Conservation (phyloP, 2,888 invertebrate species). For the Apotomis betuletana region DNA sequence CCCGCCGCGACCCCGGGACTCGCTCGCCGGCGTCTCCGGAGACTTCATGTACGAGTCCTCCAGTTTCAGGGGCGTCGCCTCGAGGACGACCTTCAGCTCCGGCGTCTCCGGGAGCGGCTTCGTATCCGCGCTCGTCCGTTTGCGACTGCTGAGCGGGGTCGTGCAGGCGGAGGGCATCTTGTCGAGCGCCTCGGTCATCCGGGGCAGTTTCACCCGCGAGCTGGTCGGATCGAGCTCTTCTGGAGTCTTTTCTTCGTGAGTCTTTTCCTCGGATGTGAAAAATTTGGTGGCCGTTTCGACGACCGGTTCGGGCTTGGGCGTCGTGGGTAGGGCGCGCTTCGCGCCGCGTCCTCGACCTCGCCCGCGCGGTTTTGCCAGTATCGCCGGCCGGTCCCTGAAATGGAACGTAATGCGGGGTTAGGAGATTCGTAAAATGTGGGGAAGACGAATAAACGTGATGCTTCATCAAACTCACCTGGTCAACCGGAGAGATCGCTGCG, state of each 20-base stretch:
- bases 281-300: conserved; percentile 52
- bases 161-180: conserved; percentile 67
- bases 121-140: conserved; percentile 54
- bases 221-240: conserved; percentile 72
- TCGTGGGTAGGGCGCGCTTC: conserved; percentile 49
- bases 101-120: conserved; percentile 55
- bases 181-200: conserved; percentile 77
- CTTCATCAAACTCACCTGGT: conserved; percentile 64
- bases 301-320: conserved; percentile 50
- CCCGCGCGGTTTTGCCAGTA: conserved; percentile 67
- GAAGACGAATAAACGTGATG: conserved; percentile 7
- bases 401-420: neutral
- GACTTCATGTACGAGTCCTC: conserved; percentile 63
- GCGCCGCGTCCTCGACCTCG: conserved; percentile 71
- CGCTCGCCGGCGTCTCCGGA: conserved; percentile 54
- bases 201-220: conserved; percentile 75
- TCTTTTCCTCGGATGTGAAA: conserved; percentile 49
- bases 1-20: conserved; percentile 48
- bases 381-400: conserved; percentile 72
- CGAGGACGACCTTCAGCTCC: conserved; percentile 58
- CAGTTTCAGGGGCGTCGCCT: conserved; percentile 50
- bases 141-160: conserved; percentile 68
- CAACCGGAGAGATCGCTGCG: conserved; percentile 74
- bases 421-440: neutral
- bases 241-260: conserved; percentile 49